Conservation (phyloP, 2,797 vertebrate genomes). For the Cottoperca gobio region DNA sequence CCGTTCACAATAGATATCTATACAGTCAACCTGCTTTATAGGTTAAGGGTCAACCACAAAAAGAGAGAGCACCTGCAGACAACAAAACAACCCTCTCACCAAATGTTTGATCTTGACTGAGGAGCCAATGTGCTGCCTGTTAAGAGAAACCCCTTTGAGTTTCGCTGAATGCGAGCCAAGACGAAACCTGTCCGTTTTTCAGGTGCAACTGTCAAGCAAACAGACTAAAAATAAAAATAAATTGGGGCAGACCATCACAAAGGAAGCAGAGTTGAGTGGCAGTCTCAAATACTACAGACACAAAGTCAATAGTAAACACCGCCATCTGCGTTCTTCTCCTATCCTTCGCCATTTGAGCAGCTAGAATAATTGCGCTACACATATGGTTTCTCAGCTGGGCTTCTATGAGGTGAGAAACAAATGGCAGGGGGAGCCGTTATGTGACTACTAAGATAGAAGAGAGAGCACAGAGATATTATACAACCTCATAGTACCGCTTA, state of each 20-base stretch:
- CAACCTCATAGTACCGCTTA: not conserved
- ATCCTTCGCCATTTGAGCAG: conserved; percentile 11
- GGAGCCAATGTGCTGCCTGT: not conserved
- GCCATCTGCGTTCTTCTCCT: conserved; percentile 29
- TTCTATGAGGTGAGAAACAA: conserved; percentile 35
- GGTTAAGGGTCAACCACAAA: not conserved
- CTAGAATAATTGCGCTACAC: conserved; percentile 19
- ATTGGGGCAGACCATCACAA: conserved; percentile 1
- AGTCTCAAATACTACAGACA: conserved; percentile 19
- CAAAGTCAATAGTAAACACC: conserved; percentile 35
- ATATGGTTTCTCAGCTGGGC: conserved; percentile 45
- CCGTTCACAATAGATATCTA: not conserved
- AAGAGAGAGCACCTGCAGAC: no score
- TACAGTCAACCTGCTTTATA: not conserved
- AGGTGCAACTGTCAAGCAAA: conserved; percentile 12
- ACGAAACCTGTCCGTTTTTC: not conserved
- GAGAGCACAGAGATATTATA: not conserved
- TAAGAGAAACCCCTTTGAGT: not conserved
- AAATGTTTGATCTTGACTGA: not conserved
- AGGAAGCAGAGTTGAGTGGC: conserved; percentile 6
- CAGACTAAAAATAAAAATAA: not conserved
- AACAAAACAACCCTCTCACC: not conserved
- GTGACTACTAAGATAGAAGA: not conserved
- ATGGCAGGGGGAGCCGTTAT: conserved; percentile 4
- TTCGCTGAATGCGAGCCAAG: not conserved